Conservation (phyloP, 2,113 vertebrate species). For the Myrmecobius fasciatus region DNA sequence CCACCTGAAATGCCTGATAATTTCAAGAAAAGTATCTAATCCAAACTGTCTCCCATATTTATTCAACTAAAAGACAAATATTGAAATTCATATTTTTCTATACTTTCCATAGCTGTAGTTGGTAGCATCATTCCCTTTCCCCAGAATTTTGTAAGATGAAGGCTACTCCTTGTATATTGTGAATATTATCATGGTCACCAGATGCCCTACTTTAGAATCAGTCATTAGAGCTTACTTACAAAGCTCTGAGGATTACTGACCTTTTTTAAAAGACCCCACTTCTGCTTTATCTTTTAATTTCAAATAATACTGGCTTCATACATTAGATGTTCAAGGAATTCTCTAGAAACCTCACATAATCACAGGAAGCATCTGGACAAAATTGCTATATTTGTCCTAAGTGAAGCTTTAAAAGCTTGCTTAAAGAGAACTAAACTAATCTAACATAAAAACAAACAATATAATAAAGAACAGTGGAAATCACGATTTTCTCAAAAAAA, state of each 20-base stretch:
- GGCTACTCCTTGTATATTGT: background rate
- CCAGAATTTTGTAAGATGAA: constrained; percentile 41
- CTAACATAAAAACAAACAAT: constrained; percentile 11
- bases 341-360: constrained; percentile 11
- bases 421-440: constrained; percentile 3
- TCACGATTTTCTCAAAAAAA: constrained; percentile 17
- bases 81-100: background rate
- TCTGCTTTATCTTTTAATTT: background rate
- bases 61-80: background rate
- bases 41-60: background rate
- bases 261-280: constrained; percentile 16
- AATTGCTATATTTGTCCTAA: constrained; percentile 33
- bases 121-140: constrained; percentile 10
- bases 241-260: background rate
- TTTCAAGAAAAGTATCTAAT: constrained; percentile 8
- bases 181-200: background rate
- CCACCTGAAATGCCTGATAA: background rate
- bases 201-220: background rate
- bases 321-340: constrained; percentile 4
- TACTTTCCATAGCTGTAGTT: background rate
- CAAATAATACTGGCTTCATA: background rate
- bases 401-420: background rate
- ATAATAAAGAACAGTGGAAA: constrained; percentile 7
- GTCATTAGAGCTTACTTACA: background rate
- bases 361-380: background rate